Evolutionary conservation across 2,113 vertebrate species (phyloP), one percentile per base, ranked within the genome.

Genomic region (Siphamia tubifer): DNA sequence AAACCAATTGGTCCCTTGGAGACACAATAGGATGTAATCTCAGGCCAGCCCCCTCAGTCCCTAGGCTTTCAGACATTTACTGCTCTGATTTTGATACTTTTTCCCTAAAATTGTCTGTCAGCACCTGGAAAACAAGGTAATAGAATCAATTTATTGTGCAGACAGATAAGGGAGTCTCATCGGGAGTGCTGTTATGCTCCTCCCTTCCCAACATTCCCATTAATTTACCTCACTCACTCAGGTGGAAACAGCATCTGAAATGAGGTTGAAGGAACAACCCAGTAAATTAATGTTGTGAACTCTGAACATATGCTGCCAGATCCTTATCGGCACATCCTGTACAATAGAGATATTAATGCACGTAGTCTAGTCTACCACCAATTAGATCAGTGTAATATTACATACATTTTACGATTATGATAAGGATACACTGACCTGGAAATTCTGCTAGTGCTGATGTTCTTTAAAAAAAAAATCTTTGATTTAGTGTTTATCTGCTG

Each of bases 61-160:
- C 49, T 27, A 31, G 39, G 43, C 35, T 5, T 62, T 47, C 9
- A 39, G 47, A 36, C 7, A 25, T 70, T 63, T 54, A 60, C 34
- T 30, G 6, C 43, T 62, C 23, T 12, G 56, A 75, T 75, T 75
- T 57, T 70, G 62, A 68, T 55, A 65, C 52, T 51, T 70, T 68
- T 7, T 30, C 36, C 54, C 35, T 61, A 58, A 85, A 87, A 83
- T 49, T 34, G 43, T 67, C 65, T 51, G 65, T 76, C 71, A 81
- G 68, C 60, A 80, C 43, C 79, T 63, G 35, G 58, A 75, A 68
- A 69, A 64, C 64, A 77, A 58, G 31, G 69, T 66, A 76, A 74
- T 72, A 55, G 60, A 85, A 81, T 74, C 69, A 58, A 80, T 86
- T 83, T 74, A 83, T 67, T 70, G 74, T 56, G 48, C 65, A 71